Conservation (phyloP, 2,113 vertebrate species). For the Halichoeres trimaculatus region DNA sequence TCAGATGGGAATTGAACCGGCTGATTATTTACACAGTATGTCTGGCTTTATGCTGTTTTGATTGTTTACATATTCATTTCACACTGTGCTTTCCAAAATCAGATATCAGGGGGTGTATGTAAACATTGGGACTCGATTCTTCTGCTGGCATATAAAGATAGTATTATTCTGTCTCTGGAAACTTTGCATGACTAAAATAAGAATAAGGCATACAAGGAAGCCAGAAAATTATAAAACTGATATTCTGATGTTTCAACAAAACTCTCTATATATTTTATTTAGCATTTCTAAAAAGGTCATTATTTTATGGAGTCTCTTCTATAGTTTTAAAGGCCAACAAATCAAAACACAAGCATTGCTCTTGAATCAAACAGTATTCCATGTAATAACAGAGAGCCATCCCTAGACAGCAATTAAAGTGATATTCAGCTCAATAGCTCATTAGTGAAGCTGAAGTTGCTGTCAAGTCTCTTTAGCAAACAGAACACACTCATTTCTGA, state of each 20-base stretch:
- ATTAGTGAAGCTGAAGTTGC: neutral
- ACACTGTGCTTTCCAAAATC: neutral
- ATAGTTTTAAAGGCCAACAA: neutral
- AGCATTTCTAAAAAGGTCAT: neutral
- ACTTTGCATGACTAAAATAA: neutral
- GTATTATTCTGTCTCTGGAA: neutral
- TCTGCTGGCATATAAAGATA: neutral
- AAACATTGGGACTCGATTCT: neutral
- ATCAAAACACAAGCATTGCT: neutral
- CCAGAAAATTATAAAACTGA: neutral
- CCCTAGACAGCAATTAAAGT: neutral
- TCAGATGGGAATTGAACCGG: neutral
- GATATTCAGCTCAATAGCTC: neutral
- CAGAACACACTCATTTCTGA: neutral
- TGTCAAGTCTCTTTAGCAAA: neutral
- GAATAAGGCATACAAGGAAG: neutral
- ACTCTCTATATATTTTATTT: neutral
- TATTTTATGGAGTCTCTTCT: neutral
- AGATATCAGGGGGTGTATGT: neutral
- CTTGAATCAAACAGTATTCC: neutral
- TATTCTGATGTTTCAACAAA: too few relatives aligned
- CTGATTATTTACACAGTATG: slow-evolving; percentile 9
- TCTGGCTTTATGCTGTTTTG: neutral
- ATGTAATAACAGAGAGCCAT: neutral
- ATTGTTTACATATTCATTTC: neutral